Evolutionary conservation across 1,140 invertebrate genomes (phyloP).

Genomic region (Brachionus plicatilis): DNA sequence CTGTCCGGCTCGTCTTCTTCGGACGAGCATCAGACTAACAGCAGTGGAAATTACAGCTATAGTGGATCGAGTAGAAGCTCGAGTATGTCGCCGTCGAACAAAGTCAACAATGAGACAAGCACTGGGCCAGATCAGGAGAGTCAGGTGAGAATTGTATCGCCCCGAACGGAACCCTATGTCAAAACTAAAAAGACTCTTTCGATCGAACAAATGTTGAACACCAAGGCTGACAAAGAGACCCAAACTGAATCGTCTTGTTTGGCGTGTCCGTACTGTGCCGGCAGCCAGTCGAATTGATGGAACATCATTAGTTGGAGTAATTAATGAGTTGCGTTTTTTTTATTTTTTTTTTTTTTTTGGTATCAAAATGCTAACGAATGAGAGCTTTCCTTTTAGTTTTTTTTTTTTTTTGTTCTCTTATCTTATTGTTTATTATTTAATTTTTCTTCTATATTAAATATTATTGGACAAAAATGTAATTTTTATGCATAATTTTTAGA

Average conservation of each 20-base stretch:
- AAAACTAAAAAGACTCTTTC: constrained; percentile 1
- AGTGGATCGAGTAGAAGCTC: constrained; percentile 36
- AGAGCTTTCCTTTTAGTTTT: neutral
- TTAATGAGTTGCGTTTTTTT: constrained; percentile 16
- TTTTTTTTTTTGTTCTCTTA: neutral
- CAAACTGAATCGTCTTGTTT: constrained; percentile 26
- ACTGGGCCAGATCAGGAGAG: neutral
- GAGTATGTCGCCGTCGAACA: constrained; percentile 22
- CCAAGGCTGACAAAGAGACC: constrained; percentile 4
- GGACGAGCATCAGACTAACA: constrained; percentile 22
- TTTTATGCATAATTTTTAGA: neutral
- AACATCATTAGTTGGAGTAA: neutral
- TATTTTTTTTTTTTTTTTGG: neutral
- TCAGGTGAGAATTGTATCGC: neutral
- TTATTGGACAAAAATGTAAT: neutral
- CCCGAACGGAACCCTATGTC: neutral
- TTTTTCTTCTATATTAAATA: neutral
- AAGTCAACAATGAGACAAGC: neutral
- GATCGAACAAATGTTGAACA: constrained; percentile 31
- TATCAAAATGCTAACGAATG: neutral
- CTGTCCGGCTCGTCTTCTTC: neutral
- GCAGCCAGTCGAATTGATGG: neutral
- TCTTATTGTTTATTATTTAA: constrained; percentile 15
- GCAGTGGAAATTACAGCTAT: constrained; percentile 38
- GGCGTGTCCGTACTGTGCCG: neutral